A percentile compares a stretch with the other conserved stretches of the same genome.
Evolutionary conservation across 1,140 invertebrate genomes (phyloP).

Genomic region (Eufriesea mexicana): DNA sequence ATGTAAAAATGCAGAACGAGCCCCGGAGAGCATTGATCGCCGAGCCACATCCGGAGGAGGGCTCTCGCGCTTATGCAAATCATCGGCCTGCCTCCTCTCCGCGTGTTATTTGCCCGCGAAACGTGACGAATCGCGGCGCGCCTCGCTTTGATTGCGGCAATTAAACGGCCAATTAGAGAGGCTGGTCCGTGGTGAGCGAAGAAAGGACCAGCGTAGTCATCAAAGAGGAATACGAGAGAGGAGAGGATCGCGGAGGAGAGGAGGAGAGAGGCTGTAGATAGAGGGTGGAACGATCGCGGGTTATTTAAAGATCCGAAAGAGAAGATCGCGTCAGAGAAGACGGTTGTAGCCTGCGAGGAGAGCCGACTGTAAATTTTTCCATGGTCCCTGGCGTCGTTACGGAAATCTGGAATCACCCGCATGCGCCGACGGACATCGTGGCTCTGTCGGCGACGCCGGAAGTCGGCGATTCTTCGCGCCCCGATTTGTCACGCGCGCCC

Average conservation of each 20-base stretch:
- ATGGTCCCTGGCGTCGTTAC: slow-evolving; percentile 8
- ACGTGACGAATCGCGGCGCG: slow-evolving; percentile 56
- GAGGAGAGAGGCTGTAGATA: too few species aligned
- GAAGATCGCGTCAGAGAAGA: not conserved
- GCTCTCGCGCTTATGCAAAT: slow-evolving; percentile 40
- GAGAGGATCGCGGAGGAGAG: not conserved
- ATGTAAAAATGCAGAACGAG: slow-evolving; percentile 35
- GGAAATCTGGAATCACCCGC: slow-evolving; percentile 53
- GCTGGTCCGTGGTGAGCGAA: not conserved
- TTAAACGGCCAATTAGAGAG: slow-evolving; percentile 66
- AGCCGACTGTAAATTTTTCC: slow-evolving; percentile 56
- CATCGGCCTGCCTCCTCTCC: not conserved
- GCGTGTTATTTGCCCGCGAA: slow-evolving; percentile 51
- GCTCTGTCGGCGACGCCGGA: slow-evolving; percentile 59
- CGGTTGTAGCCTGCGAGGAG: too few species aligned
- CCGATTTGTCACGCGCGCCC: slow-evolving; percentile 48
- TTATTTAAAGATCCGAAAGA: slow-evolving; percentile 58
- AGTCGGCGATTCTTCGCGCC: slow-evolving; percentile 63
- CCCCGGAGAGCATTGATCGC: slow-evolving; percentile 6
- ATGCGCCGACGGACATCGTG: slow-evolving; percentile 35
- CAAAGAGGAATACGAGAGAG: not conserved
- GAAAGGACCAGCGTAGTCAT: not conserved
- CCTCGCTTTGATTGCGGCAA: slow-evolving; percentile 58
- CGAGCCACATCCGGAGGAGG: too few species aligned
- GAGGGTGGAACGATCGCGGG: too few species aligned